Base-by-base conservation (phyloP, 2,113 vertebrate genomes). In the Bostrychus sinensis region DNA sequence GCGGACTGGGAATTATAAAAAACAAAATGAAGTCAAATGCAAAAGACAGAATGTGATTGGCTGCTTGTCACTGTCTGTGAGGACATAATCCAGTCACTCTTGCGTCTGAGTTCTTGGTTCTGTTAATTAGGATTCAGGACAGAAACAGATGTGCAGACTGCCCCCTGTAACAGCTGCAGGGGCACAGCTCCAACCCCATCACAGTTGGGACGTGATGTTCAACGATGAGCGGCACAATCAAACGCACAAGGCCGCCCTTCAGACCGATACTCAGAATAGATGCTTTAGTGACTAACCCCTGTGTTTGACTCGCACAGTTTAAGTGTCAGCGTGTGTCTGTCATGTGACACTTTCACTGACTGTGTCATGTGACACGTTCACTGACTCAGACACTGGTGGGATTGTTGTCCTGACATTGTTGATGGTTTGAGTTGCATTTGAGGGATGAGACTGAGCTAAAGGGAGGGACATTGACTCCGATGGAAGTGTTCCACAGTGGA, bases 141-240 rank as follows among this genome's bases (percentile, higher is more conserved):
- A 34, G 32, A 34, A 10, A 34, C 32, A 10, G 32, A n/a, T n/a
- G n/a, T n/a, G n/a, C n/a, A n/a, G n/a, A n/a, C n/a, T n/a, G n/a
- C n/a, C n/a, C n/a, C n/a, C n/a, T n/a, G n/a, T n/a, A 10, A 42
- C 39, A 42, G 39, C 39, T 9, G 39, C 39, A 7, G 12, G 39
- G 39, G 32, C n/a, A n/a, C n/a, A n/a, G n/a, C n/a, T n/a, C n/a
- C n/a, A n/a, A n/a, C n/a, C n/a, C n/a, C n/a, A n/a, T n/a, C n/a
- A n/a, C n/a, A n/a, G n/a, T n/a, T n/a, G n/a, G n/a, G n/a, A n/a
- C n/a, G 54, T 66, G 67, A 82, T 80, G 66, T 62, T 82, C 77
- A 80, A 80, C 61, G 73, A 81, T 79, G 78, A 86, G 75, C 61
- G 0, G 54, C 25, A 10, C 59, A 80, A 68, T 84, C 70, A 75